Conservation (phyloP, 2,888 invertebrate species). For the Andrena haemorrhoa region DNA sequence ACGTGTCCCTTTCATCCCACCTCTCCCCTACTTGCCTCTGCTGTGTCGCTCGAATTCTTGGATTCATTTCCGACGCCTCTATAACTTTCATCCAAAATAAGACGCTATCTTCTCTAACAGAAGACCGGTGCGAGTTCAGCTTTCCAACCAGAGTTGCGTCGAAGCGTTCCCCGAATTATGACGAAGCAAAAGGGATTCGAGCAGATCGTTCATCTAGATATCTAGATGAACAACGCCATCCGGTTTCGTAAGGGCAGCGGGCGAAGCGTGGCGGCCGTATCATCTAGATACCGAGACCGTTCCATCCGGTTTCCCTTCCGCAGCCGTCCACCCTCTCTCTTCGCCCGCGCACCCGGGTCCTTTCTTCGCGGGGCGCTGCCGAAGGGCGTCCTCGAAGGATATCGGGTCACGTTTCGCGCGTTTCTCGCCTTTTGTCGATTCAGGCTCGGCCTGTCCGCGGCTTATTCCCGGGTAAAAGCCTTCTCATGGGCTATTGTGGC, state of each 20-base stretch:
- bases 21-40: no score
- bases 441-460: slow-evolving; percentile 11
- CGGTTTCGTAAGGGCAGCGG: slow-evolving; percentile 76
- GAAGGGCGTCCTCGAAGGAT: slow-evolving; percentile 38
- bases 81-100: no score
- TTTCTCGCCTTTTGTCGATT: slow-evolving; percentile 2
- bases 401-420: slow-evolving; percentile 56
- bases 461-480: not conserved
- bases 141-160: no score
- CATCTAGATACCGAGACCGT: slow-evolving; percentile 68
- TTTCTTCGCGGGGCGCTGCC: slow-evolving; percentile 23
- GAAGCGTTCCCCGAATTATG: no score
- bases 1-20: no score
- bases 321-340: slow-evolving; percentile 19
- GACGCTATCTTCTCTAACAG: no score
- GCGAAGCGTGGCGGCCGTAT: slow-evolving; percentile 71
- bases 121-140: no score
- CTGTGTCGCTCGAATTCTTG: no score
- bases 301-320: slow-evolving; percentile 69
- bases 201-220: slow-evolving; percentile 31
- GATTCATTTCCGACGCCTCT: no score
- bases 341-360: slow-evolving; percentile 20
- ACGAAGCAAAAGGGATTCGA: not conserved
- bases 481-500: not conserved
- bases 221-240: slow-evolving; percentile 74